Evolutionary conservation across 2,797 vertebrate genomes (phyloP).

Genomic region (Mormyrops attenuatus): DNA sequence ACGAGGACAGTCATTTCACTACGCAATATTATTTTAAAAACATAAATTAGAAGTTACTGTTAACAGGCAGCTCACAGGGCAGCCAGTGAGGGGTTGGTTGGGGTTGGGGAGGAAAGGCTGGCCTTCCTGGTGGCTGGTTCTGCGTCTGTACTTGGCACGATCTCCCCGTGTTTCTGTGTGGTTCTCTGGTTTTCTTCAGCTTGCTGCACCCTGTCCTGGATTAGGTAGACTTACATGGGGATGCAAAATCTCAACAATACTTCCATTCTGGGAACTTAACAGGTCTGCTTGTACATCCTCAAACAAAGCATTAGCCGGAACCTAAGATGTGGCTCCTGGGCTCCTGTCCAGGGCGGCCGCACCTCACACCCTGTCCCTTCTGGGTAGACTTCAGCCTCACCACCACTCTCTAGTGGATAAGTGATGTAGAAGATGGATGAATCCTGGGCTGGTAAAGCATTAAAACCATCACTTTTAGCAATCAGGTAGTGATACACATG

Average conservation of each 20-base stretch:
- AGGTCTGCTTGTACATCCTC: not conserved
- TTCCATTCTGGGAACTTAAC: not conserved
- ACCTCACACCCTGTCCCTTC: not conserved
- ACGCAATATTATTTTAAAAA: not conserved
- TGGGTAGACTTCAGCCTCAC: not conserved
- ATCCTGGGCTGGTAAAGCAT: not conserved
- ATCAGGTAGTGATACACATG: not conserved
- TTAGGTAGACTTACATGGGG: not conserved
- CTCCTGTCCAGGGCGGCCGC: not conserved
- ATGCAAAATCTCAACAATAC: not conserved
- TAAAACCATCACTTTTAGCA: not conserved
- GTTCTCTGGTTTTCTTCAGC: not conserved
- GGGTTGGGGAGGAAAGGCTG: not conserved
- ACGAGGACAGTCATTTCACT: not conserved
- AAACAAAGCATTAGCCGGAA: not conserved
- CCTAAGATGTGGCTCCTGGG: not conserved
- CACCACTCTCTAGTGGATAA: not conserved
- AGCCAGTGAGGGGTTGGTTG: not conserved
- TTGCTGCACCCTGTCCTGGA: not conserved
- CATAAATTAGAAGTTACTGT: not conserved
- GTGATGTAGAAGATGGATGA: not conserved
- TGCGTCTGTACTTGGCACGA: not conserved
- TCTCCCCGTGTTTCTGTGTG: not conserved
- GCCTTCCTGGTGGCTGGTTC: not conserved
- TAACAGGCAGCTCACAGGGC: not conserved